Percentiles rank a stretch among this genome's conserved stretches.
phyloP scores from a whole-genome alignment of 2,113 vertebrate species.

The Rallus limicola region DNA sequence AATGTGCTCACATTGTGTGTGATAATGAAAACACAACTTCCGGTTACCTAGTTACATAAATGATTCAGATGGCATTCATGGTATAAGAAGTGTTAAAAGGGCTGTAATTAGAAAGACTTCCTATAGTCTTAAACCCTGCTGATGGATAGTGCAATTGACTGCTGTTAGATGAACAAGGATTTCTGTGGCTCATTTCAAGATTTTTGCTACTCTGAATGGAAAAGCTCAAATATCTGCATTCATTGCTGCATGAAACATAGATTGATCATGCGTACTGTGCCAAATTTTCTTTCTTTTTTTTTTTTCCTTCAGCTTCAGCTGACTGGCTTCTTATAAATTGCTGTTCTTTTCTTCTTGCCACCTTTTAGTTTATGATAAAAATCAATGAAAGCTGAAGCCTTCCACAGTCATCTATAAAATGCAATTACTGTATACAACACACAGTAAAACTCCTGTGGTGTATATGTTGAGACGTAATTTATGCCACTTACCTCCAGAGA shows the following conservation, averaged over 20 bases:
- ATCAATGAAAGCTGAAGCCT: conserved; percentile 88
- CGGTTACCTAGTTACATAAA: conserved; percentile 27
- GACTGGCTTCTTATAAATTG: conserved; percentile 73
- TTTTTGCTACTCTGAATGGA: conserved; percentile 55
- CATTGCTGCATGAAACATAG: conserved; percentile 68
- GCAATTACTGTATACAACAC: conserved; percentile 85
- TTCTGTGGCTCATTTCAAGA: conserved; percentile 50
- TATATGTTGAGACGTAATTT: conserved; percentile 84
- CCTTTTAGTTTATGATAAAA: conserved; percentile 84
- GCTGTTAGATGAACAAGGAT: conserved; percentile 35
- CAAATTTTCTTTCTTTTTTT: conserved; percentile 70
- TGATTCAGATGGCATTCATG: neutral
- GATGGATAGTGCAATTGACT: conserved; percentile 9
- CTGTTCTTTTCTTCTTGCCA: conserved; percentile 77
- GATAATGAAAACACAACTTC: conserved; percentile 56
- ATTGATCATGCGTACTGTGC: conserved; percentile 66
- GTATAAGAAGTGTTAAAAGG: conserved; percentile 31
- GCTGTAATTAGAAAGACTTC: conserved; percentile 52
- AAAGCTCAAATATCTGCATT: conserved; percentile 67
- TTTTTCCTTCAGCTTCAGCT: conserved; percentile 78
- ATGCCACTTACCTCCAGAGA: conserved; percentile 84
- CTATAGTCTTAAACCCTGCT: conserved; percentile 54
- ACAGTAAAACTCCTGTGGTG: conserved; percentile 80
- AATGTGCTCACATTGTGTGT: neutral
- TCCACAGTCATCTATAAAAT: conserved; percentile 85